Conservation (phyloP, 2,888 invertebrate species). For the Aspidiotus rigidus region DNA sequence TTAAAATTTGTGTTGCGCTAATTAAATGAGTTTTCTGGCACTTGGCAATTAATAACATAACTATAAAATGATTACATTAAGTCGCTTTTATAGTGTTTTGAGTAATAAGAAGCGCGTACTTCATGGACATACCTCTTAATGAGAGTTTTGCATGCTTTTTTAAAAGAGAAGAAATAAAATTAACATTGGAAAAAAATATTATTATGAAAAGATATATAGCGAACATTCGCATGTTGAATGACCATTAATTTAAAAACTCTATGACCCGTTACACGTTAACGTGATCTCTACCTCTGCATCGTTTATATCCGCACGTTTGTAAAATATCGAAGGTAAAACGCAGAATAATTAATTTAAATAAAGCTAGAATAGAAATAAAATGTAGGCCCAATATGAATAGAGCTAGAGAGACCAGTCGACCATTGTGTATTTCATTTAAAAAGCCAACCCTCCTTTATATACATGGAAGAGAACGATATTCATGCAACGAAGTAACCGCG, state of each 20-base stretch:
- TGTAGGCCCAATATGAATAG: no score
- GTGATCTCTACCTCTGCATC: no score
- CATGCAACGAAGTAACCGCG: no score
- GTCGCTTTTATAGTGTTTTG: slow-evolving; percentile 6
- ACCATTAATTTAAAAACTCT: slow-evolving; percentile 17
- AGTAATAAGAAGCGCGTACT: slow-evolving; percentile 27
- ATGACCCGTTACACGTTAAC: no score
- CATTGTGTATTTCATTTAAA: no score
- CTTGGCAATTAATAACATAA: slow-evolving; percentile 30
- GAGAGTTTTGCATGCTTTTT: slow-evolving; percentile 26
- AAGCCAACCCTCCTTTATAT: no score
- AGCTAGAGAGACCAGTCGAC: no score
- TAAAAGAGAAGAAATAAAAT: slow-evolving; percentile 1
- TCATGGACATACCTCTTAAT: slow-evolving; percentile 15
- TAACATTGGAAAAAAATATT: slow-evolving; percentile 9
- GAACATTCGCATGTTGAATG: slow-evolving; percentile 23
- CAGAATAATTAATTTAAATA: no score
- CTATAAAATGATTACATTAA: slow-evolving; percentile 26
- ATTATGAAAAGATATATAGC: background rate
- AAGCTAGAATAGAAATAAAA: no score
- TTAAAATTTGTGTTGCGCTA: slow-evolving; percentile 18
- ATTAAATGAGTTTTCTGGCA: slow-evolving; percentile 30
- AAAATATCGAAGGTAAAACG: no score
- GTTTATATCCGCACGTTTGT: no score
- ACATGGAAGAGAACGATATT: no score